Evolutionary conservation across 2,888 invertebrate genomes (phyloP), one percentile per base, ranked within the genome.

Genomic region (Orthonevra nobilis): DNA sequence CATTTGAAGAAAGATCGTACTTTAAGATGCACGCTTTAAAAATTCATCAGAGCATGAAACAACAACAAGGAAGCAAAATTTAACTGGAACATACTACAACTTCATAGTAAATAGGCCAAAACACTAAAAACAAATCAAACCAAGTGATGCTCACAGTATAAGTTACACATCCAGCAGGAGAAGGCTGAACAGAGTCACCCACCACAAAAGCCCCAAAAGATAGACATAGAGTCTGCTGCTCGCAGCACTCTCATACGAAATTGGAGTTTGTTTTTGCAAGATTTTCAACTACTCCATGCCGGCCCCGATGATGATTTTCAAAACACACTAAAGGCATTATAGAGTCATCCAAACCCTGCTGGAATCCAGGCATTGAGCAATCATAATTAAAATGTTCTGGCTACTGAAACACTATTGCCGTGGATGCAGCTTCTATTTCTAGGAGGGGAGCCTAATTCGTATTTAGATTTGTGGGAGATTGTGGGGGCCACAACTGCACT

Each of bases 351-450:
- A 38, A 50, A 50, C 10, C n/a, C 26, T 9, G 30, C 19, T 10
- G 38, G 20, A 73, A 44, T 58, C 36, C 38, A 64, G 58, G 44
- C 64, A 64, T 44, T 58, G 50, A 56, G 64, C 26, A 77, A 70
- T 77, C 63, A 77, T 77, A 77, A 77, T 77, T 70, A 70, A 77
- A 77, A 77, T 58, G 75, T 77, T 77, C 70, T 64, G 75, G 63
- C 15, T 64, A 70, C 70, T 58, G 63, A 38, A 68, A 61, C 40
- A 68, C 23, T 44, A 12, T 60, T 46, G 6, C 17, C 44, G 36
- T 30, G 64, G 50, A 40, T 42, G 60, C 58, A 30, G 26, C 12
- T 46, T 19, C 23, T 7, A 3, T 17, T 20, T 1, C 54, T 17
- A 4, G n/a, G 10, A n/a, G 28, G 12, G 20, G 50, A 34, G 38